These are phyloP conservation scores for Bathynomus jamesi DNA, from an alignment of 1,140 invertebrate species.

Conservation along the genomic window DNA sequence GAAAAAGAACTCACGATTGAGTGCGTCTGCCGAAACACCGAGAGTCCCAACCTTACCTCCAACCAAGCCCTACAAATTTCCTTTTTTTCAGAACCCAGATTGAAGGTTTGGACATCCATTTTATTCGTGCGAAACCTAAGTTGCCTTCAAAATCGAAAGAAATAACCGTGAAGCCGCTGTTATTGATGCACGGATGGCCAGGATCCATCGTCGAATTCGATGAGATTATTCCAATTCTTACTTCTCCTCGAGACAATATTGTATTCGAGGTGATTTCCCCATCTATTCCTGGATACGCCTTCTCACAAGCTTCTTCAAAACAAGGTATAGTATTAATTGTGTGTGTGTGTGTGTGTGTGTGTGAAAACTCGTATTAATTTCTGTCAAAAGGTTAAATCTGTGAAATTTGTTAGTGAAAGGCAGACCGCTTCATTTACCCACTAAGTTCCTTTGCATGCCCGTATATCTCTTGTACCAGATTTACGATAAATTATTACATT, in stretches of 20 bases:
- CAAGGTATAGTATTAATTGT: slow-evolving; percentile 22
- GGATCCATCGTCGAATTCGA: slow-evolving; percentile 79
- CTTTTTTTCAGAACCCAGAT: slow-evolving; percentile 59
- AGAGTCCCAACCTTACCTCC: too few relatives aligned
- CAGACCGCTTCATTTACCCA: too few relatives aligned
- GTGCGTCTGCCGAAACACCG: too few relatives aligned
- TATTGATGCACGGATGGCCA: slow-evolving; percentile 84
- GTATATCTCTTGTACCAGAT: too few relatives aligned
- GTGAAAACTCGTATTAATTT: too few relatives aligned
- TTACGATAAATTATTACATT: too few relatives aligned
- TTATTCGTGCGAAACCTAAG: slow-evolving; percentile 54
- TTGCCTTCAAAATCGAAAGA: slow-evolving; percentile 7
- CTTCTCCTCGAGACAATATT: slow-evolving; percentile 52
- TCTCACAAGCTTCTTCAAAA: slow-evolving; percentile 59
- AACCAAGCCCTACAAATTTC: too few relatives aligned
- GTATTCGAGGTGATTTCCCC: slow-evolving; percentile 71
- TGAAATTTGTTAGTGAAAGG: slow-evolving; percentile 19
- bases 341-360: too few relatives aligned
- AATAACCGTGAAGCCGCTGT: slow-evolving; percentile 53
- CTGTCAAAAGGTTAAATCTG: too few relatives aligned
- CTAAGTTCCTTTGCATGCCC: too few relatives aligned
- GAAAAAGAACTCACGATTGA: too few relatives aligned
- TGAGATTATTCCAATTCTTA: slow-evolving; percentile 64
- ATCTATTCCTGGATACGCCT: slow-evolving; percentile 76
- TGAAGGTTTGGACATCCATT: slow-evolving; percentile 67